Evolutionary conservation across 2,113 vertebrate species (phyloP), one percentile per base, ranked within the genome.

Genomic region (Dicaeum eximium): DNA sequence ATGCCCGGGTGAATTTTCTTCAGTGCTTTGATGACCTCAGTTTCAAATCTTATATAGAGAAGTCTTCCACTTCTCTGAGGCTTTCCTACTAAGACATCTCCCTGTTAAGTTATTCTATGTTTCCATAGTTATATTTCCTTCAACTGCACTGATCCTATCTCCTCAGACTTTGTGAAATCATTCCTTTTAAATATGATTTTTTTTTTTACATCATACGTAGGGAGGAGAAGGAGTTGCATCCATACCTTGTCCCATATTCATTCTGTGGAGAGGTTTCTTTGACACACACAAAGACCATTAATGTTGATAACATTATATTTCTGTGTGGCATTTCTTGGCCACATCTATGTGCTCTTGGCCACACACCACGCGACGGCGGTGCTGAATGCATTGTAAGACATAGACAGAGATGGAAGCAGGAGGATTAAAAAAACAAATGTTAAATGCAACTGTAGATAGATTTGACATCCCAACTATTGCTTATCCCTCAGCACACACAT

Each of bases 381-480:
- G n/a, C 33, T 65, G 65, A 91, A 79, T 54, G 23, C 24, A 62
- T 72, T 92, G 12, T 35, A 87, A 84, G 28, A 57, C 37, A 54
- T 1, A 71, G 83, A 72, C n/a, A 91, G 54, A 82, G 74, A 83
- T 66, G 67, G 85, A 90, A 95, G 75, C 37, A 62, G 38, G 12
- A 90, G 30, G 54, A 91, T 71, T 88, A n/a, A 84, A 80, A 95
- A 96, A 91, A 90, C 20, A 93, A 82, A 90, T 48, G 35, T 44
- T 51, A 86, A 92, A 91, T 73, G 31, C 15, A 73, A 70, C 74
- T 80, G 82, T 31, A 92, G 82, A 92, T 37, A 83, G 71, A 72
- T 96, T 88, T 80, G 74, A 92, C 69, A 83, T 93, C 48, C 47
- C 67, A 94, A 44, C 44, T 71, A 86, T 94, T 94, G 64, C 88